These are phyloP conservation scores for Eupeodes latifasciatus DNA, from an alignment of 2,888 invertebrate species.

Conservation along the genomic window DNA sequence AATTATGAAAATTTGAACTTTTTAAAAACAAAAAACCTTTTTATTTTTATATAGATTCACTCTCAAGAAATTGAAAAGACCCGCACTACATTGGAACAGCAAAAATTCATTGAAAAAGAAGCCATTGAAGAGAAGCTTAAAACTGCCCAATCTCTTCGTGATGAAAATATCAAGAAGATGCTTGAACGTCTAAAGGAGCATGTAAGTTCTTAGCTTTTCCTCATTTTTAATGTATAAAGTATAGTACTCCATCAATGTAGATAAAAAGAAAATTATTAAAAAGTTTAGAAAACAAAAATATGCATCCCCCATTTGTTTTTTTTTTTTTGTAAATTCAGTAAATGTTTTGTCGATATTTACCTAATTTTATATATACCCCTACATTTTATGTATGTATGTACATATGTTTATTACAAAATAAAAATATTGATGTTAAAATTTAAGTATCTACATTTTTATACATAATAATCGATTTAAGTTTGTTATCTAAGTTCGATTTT, in stretches of 20 bases:
- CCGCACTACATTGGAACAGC: slow-evolving; percentile 92
- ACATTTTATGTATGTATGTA: slow-evolving; percentile 10
- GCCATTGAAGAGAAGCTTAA: slow-evolving; percentile 95
- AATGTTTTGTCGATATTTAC: slow-evolving; percentile 42
- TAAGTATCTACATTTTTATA: slow-evolving; percentile 22
- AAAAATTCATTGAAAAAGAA: slow-evolving; percentile 93
- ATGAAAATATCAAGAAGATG: slow-evolving; percentile 96
- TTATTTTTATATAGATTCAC: slow-evolving; percentile 82
- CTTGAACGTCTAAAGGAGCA: slow-evolving; percentile 95
- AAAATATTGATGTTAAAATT: slow-evolving; percentile 11
- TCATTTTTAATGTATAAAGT: not conserved
- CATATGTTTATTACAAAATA: not conserved
- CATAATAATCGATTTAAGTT: slow-evolving; percentile 69
- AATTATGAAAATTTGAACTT: not conserved
- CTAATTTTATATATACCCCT: not conserved
- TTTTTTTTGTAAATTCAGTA: slow-evolving; percentile 56
- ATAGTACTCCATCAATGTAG: slow-evolving; percentile 31
- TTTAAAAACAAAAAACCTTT: slow-evolving; percentile 78
- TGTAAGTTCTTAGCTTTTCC: slow-evolving; percentile 86
- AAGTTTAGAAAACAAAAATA: not conserved
- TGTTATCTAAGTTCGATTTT: slow-evolving; percentile 69
- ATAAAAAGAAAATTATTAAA: not conserved
- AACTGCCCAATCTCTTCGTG: slow-evolving; percentile 94
- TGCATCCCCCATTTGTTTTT: slow-evolving; percentile 67
- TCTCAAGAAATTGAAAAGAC: slow-evolving; percentile 86